phyloP scores from a whole-genome alignment of 2,113 vertebrate genomes.

The Oryzias melastigma region DNA sequence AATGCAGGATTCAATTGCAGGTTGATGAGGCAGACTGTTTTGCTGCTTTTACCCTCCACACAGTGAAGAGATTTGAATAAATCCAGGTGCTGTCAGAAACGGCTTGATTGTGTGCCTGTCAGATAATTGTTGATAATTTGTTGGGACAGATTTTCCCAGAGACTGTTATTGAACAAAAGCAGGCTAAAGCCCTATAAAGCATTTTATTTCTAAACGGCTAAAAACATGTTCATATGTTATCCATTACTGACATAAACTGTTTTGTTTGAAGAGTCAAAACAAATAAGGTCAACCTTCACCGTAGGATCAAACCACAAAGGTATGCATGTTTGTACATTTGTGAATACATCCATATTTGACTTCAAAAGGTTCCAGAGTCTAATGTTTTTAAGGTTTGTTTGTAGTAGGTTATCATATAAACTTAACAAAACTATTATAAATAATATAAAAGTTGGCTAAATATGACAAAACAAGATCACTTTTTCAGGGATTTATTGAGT shows the following conservation, averaged over 20 bases:
- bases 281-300: too few species aligned
- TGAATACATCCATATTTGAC: too few species aligned
- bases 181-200: background rate
- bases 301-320: too few species aligned
- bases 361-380: too few species aligned
- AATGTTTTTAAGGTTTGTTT: too few species aligned
- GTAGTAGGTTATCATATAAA: too few species aligned
- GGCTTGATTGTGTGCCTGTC: slow-evolving; percentile 64
- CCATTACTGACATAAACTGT: background rate
- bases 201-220: background rate
- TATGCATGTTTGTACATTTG: too few species aligned
- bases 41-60: slow-evolving; percentile 38
- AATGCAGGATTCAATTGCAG: slow-evolving; percentile 60
- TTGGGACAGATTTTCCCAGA: slow-evolving; percentile 46
- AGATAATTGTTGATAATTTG: slow-evolving; percentile 65
- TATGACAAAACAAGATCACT: too few species aligned
- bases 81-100: slow-evolving; percentile 60
- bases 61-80: slow-evolving; percentile 36
- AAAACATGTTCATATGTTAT: slow-evolving; percentile 13
- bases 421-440: too few species aligned
- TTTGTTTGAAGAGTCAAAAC: too few species aligned
- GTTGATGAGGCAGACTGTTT: slow-evolving; percentile 44
- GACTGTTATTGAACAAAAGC: slow-evolving; percentile 31
- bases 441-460: too few species aligned
- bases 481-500: too few species aligned